phyloP scores from a whole-genome alignment of 2,113 vertebrate species.

The Puffinus mauretanicus region DNA sequence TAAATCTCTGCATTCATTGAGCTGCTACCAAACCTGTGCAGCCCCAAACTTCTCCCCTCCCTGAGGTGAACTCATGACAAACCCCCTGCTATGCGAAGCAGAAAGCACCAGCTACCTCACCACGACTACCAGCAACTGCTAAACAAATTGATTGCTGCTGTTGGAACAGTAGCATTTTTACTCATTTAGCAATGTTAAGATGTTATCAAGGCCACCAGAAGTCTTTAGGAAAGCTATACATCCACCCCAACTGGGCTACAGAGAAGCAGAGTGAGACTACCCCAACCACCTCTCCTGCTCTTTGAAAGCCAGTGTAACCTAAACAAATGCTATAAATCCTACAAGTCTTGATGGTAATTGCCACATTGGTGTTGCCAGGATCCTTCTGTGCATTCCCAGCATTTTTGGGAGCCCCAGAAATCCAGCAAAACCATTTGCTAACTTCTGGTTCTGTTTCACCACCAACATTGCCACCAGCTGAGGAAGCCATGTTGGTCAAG shows the following conservation, averaged over 20 bases:
- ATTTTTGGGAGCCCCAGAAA: background rate
- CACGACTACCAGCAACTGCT: background rate
- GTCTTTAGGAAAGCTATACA: background rate
- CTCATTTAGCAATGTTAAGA: background rate
- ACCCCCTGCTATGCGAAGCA: accelerated
- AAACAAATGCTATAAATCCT: background rate
- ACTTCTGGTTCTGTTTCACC: background rate
- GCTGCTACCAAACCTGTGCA: background rate
- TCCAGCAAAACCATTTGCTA: background rate
- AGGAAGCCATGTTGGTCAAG: background rate
- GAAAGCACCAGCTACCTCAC: background rate
- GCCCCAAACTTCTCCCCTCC: background rate
- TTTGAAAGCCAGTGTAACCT: background rate
- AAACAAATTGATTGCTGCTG: background rate
- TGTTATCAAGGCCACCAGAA: background rate
- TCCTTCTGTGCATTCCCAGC: background rate
- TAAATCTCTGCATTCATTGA: background rate
- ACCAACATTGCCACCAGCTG: background rate
- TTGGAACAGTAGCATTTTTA: background rate
- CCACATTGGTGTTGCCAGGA: background rate
- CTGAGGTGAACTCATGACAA: background rate
- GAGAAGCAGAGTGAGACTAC: background rate
- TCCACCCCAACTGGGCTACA: background rate
- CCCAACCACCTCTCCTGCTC: background rate
- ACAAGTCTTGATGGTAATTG: background rate